Evolutionary conservation across 2,888 invertebrate species (phyloP).

Genomic region (Drosophila colorata): DNA sequence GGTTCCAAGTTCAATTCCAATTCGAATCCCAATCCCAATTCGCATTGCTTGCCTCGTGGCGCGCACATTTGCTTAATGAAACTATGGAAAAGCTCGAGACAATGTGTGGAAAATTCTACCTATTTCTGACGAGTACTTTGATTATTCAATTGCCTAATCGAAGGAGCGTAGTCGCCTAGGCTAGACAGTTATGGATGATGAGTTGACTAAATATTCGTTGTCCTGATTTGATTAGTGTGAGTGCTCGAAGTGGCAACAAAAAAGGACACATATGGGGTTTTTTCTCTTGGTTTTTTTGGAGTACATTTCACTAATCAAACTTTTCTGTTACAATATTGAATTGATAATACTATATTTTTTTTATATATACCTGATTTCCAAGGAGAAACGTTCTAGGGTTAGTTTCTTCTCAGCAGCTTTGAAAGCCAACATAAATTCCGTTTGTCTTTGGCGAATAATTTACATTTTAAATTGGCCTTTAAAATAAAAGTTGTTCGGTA

Average conservation of each 20-base stretch:
- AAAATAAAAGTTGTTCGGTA: background rate
- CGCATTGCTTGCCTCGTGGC: slow-evolving; percentile 15
- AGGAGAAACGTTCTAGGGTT: background rate
- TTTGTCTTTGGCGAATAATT: slow-evolving; percentile 7
- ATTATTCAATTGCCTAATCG: slow-evolving; percentile 24
- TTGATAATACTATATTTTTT: no score
- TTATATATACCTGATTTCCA: slow-evolving; percentile 24
- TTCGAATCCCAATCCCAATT: slow-evolving; percentile 14
- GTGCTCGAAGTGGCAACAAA: slow-evolving; percentile 31
- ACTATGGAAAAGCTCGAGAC: slow-evolving; percentile 6
- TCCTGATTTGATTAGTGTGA: slow-evolving; percentile 52
- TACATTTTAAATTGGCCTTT: slow-evolving; percentile 35
- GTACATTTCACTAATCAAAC: slow-evolving; percentile 15
- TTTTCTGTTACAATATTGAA: background rate
- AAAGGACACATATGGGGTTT: background rate
- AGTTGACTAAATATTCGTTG: slow-evolving; percentile 45
- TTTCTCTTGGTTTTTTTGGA: background rate
- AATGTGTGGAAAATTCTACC: background rate
- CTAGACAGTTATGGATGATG: slow-evolving; percentile 39
- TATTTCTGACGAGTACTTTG: slow-evolving; percentile 25
- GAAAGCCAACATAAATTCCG: slow-evolving; percentile 8
- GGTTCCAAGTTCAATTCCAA: background rate
- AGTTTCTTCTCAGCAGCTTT: slow-evolving; percentile 6
- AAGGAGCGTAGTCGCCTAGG: background rate
- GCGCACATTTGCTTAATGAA: slow-evolving; percentile 56